Conservation (phyloP, 1,140 invertebrate genomes). For the Leptonema lineaticorne region DNA sequence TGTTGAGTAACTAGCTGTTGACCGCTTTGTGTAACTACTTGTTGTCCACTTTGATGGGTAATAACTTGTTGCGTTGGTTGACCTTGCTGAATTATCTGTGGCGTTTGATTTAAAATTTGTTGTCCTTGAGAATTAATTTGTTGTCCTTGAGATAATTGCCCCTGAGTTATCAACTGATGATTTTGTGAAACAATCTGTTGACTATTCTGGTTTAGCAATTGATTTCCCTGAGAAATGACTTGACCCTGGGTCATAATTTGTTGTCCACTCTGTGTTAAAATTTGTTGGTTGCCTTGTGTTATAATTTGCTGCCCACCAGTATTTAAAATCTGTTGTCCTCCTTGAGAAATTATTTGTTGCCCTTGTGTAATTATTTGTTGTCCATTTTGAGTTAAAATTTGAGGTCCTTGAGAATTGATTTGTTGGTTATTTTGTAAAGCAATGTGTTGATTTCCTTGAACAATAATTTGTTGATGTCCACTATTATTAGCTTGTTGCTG, state of each 20-base stretch:
- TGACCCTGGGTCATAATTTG: conserved; percentile 47
- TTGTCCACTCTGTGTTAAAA: conserved; percentile 50
- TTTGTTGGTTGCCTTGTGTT: conserved; percentile 50
- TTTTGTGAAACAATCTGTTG: conserved; percentile 29
- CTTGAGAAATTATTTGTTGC: conserved; percentile 47
- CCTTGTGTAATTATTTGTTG: conserved; percentile 53
- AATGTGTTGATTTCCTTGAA: conserved; percentile 47
- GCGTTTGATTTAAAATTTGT: conserved; percentile 50
- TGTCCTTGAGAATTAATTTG: conserved; percentile 49
- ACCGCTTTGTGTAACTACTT: conserved; percentile 52
- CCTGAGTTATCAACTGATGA: conserved; percentile 24
- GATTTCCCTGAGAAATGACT: conserved; percentile 17
- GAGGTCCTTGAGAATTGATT: conserved; percentile 49
- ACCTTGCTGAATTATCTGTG: conserved; percentile 51
- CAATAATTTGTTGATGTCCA: conserved; percentile 50
- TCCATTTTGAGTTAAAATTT: conserved; percentile 50
- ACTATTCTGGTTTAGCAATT: conserved; percentile 6
- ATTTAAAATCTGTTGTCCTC: conserved; percentile 49
- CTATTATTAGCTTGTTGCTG: conserved; percentile 28
- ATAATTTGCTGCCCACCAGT: conserved; percentile 55
- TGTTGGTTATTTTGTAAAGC: conserved; percentile 23
- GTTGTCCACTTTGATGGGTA: conserved; percentile 51
- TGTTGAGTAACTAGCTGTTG: conserved; percentile 49
- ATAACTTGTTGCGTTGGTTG: conserved; percentile 51
- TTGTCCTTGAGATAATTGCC: not conserved